Evolutionary conservation across 2,113 vertebrate genomes (phyloP).

Genomic region (Halichoeres trimaculatus): DNA sequence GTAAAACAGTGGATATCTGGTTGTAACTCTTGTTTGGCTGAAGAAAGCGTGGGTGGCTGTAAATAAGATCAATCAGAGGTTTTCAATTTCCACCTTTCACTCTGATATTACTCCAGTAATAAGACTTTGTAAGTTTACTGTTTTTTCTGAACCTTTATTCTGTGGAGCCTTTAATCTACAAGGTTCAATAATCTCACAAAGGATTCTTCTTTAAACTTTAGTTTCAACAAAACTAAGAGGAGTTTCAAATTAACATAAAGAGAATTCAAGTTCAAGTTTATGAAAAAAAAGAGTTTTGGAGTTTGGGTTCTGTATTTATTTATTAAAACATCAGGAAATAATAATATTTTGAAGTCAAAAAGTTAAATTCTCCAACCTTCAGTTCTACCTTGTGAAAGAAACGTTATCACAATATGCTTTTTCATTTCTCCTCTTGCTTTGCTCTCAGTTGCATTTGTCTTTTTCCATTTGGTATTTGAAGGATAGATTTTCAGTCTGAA

Average conservation of each 20-base stretch:
- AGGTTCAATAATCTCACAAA: background rate
- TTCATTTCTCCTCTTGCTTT: background rate
- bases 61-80: slow-evolving; percentile 1
- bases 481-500: background rate
- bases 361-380: too few species aligned
- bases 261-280: too few species aligned
- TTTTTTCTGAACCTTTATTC: background rate
- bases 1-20: slow-evolving; percentile 7
- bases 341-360: too few species aligned
- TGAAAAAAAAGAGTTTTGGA: too few species aligned
- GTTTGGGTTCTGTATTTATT: too few species aligned
- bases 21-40: slow-evolving; percentile 6
- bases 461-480: background rate
- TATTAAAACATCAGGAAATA: background rate
- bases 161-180: background rate
- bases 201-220: too few species aligned
- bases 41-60: background rate
- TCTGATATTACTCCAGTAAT: background rate
- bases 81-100: slow-evolving; percentile 1
- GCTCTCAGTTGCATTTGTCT: background rate
- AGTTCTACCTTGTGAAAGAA: background rate
- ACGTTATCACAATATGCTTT: background rate
- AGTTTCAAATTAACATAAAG: too few species aligned
- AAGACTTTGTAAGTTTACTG: background rate
- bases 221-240: too few species aligned